Conservation (phyloP, 2,113 vertebrate species). For the Rana temporaria region DNA sequence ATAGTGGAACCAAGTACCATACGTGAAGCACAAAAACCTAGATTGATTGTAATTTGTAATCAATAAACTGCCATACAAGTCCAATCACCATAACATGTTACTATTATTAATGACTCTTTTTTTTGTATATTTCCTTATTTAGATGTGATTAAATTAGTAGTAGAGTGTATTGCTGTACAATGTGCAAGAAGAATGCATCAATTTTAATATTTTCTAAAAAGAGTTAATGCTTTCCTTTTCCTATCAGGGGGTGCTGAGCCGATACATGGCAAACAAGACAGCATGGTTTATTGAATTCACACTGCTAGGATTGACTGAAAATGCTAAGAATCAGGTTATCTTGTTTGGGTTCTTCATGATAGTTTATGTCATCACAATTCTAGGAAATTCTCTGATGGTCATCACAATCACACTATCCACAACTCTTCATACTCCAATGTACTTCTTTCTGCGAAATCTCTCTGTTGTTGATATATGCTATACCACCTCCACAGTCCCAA, state of each 20-base stretch:
- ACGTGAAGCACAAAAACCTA: no score
- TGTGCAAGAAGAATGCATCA: no score
- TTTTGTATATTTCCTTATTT: no score
- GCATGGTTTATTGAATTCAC: conserved; percentile 17
- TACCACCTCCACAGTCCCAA: conserved; percentile 45
- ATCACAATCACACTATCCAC: background rate
- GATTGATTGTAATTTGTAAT: no score
- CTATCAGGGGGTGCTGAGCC: background rate
- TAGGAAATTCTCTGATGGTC: conserved; percentile 48
- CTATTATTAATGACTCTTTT: no score
- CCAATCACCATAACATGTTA: no score
- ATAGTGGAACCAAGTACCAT: no score
- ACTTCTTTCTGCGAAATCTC: conserved; percentile 39
- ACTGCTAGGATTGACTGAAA: conserved; percentile 32
- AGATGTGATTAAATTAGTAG: no score
- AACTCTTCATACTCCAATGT: conserved; percentile 46
- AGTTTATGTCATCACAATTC: conserved; percentile 29
- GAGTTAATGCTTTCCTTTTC: background rate
- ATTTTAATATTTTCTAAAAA: background rate
- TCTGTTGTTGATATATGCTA: conserved; percentile 48
- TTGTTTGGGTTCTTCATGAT: conserved; percentile 39
- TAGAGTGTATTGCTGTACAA: no score
- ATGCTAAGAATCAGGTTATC: background rate
- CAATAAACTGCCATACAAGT: no score
- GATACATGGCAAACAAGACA: background rate